A percentile compares a stretch with the other conserved stretches of the same genome.
Evolutionary conservation across 1,140 invertebrate genomes (phyloP).

Genomic region (Drosophila serrata): DNA sequence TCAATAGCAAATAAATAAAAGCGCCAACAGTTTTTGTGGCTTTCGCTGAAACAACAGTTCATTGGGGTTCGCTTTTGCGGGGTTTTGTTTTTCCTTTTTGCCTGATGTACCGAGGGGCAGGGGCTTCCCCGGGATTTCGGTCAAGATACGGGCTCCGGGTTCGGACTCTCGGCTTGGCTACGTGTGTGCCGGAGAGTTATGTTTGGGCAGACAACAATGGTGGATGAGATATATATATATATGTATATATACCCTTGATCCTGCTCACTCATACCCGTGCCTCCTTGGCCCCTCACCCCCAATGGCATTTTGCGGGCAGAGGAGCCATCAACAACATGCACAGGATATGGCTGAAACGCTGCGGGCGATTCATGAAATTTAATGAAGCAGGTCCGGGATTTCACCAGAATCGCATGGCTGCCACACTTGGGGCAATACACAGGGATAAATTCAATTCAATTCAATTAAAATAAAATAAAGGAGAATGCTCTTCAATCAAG

Average conservation of each 20-base stretch:
- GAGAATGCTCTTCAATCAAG: neutral
- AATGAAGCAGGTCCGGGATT: constrained; percentile 62
- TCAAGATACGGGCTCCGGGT: constrained; percentile 37
- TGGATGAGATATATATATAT: constrained; percentile 20
- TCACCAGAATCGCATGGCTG: constrained; percentile 46
- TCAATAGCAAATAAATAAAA: constrained; percentile 85
- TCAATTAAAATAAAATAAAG: too few relatives aligned
- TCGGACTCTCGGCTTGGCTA: neutral
- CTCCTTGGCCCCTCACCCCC: neutral
- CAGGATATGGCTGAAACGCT: constrained; percentile 70
- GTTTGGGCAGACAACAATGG: constrained; percentile 45
- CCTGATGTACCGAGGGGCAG: neutral
- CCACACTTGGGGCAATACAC: constrained; percentile 31
- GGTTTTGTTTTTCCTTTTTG: neutral
- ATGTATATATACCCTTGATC: neutral
- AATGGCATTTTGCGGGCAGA: constrained; percentile 56
- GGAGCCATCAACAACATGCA: constrained; percentile 76
- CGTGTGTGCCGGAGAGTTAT: constrained; percentile 32
- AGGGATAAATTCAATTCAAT: neutral
- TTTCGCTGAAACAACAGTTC: constrained; percentile 68
- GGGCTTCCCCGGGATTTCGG: neutral
- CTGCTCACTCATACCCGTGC: neutral
- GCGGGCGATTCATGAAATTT: constrained; percentile 83
- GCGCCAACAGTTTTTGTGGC: constrained; percentile 82
- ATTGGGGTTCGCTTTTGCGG: constrained; percentile 10